Conservation (phyloP, 2,888 invertebrate species). For the Teleiodes luculella region DNA sequence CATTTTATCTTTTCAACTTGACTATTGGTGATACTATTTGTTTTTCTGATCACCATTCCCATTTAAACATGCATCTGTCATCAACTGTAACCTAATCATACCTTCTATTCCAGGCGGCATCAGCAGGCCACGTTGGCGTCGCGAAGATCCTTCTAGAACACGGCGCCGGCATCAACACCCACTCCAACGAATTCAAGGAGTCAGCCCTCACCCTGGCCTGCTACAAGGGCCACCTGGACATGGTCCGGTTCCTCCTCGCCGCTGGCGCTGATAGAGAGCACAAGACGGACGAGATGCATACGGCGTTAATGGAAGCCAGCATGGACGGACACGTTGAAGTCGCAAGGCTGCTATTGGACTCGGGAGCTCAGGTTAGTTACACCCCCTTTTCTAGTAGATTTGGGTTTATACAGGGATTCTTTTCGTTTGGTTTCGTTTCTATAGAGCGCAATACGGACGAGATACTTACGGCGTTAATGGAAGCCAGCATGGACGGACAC, state of each 20-base stretch:
- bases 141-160: constrained; percentile 93
- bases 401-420: no score
- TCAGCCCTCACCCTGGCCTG: constrained; percentile 96
- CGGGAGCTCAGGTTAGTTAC: constrained; percentile 96
- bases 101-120: constrained; percentile 84
- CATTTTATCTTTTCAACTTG: no score
- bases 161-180: constrained; percentile 98
- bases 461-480: constrained; percentile 99
- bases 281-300: constrained; percentile 99
- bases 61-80: no score
- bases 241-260: constrained; percentile 96
- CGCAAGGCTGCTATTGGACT: constrained; percentile 94
- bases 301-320: constrained; percentile 99
- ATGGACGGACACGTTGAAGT: constrained; percentile 99
- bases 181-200: constrained; percentile 99
- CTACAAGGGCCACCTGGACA: constrained; percentile 97
- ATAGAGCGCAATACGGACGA: constrained; percentile 99
- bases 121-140: constrained; percentile 95
- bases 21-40: no score
- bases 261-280: constrained; percentile 98
- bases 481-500: constrained; percentile 99
- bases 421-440: no score
- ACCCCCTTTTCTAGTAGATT: no score
- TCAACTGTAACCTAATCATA: background rate
- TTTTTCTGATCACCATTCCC: no score